Percentiles rank a stretch among this genome's conserved stretches.
Conservation (phyloP, 37 sponge, comb jelly and placozoan genomes). For the Cliona cf. orientalis region DNA sequence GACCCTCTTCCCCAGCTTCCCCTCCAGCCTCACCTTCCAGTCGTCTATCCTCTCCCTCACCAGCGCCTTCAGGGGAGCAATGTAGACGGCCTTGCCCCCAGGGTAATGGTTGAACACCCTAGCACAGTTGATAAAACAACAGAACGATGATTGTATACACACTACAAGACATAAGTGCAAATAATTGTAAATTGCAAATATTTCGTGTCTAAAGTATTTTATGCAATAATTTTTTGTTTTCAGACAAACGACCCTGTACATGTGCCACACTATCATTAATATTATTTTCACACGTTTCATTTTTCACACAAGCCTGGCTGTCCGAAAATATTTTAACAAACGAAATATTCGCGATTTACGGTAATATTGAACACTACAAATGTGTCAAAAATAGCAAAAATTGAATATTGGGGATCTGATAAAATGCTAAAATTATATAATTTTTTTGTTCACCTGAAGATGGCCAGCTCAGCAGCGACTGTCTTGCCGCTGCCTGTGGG, state of each 20-base stretch:
- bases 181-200: not conserved
- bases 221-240: no score
- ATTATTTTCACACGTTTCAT: no score
- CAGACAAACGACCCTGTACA: no score
- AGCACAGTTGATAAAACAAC: not conserved
- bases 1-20: conserved; percentile 83
- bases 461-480: conserved; percentile 98
- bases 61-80: conserved; percentile 98
- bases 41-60: conserved; percentile 95
- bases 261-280: no score
- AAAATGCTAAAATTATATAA: no score
- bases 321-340: no score
- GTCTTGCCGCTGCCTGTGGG: conserved; percentile 99
- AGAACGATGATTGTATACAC: not conserved
- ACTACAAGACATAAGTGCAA: not conserved
- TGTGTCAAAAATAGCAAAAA: no score
- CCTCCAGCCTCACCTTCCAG: conserved; percentile 85
- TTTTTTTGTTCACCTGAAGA: conserved; percentile 75
- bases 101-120: conserved; percentile 90
- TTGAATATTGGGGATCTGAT: no score
- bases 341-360: no score
- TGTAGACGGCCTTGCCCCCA: conserved; percentile 92
- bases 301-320: no score
- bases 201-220: no score
- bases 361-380: no score